Evolutionary conservation across 2,888 invertebrate genomes (phyloP), one percentile per base, ranked within the genome.

Genomic region (Cerastoderma edule): DNA sequence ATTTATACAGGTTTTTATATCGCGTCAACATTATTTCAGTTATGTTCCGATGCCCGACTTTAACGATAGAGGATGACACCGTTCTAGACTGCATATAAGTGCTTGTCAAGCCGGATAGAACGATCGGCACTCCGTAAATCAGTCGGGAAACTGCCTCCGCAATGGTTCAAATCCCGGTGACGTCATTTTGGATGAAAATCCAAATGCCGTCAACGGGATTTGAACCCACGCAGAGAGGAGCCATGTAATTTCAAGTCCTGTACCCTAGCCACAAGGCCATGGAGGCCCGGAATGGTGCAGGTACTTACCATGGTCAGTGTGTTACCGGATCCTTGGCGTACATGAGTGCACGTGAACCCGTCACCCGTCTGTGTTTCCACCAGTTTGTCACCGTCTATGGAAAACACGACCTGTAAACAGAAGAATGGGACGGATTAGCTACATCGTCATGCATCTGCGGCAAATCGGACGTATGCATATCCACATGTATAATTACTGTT

Each of bases 321-420:
- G 68, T 84, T 77, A 13, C 88, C 86, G 16, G 71, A 54, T 1
- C 78, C 85, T 6, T 75, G 78, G 28, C 89, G 68, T 1, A 82
- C 75, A 67, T 87, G 87, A 6, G 66, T 72, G 27, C 86, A 85
- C 53, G 84, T 83, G 68, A 89, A 88, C 0, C 85, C 86, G 30
- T 84, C 80, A 19, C 89, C 89, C 48, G 65, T 83, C 65, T 88
- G 87, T 33, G 74, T 80, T 64, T 88, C 88, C n/a, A 88, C 80
- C 8, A 88, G 66, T 22, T 78, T 78, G 63, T 85, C 85, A 0
- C 87, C 87, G 27, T 88, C 88, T 32, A 85, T 63, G 8, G 81
- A 60, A 33, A 86, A 86, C 4, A 77, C 76, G 6, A 87, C 85
- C 89, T 88, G 66, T 13, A 60, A 56, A 27, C n/a, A n/a, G n/a